Percentiles rank a stretch among this genome's conserved stretches.
phyloP scores from a whole-genome alignment of 2,888 invertebrate genomes.

The Thymelicus lineola region DNA sequence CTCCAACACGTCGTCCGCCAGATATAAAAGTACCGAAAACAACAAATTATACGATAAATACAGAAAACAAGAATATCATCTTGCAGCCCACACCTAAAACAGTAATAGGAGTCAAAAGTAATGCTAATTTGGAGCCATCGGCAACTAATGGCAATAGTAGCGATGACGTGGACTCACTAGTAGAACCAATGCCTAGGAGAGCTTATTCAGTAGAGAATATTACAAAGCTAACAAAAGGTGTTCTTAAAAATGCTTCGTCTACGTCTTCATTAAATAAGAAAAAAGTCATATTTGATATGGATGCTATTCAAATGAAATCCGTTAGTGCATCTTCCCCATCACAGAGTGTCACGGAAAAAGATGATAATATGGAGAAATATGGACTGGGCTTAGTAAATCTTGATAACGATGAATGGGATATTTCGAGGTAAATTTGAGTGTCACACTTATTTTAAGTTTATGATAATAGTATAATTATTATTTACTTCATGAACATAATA shows the following conservation, averaged over 20 bases:
- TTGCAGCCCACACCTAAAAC: background rate
- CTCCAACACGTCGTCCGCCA: constrained; percentile 69
- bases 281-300: constrained; percentile 87
- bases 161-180: constrained; percentile 60
- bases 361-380: constrained; percentile 67
- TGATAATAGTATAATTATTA: no score
- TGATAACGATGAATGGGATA: constrained; percentile 81
- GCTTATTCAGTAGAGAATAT: constrained; percentile 59
- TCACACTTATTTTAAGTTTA: no score
- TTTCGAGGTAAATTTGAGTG: constrained; percentile 74
- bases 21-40: constrained; percentile 1
- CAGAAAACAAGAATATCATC: background rate
- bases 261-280: constrained; percentile 85
- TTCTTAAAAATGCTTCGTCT: constrained; percentile 85
- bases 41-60: background rate
- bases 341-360: constrained; percentile 75
- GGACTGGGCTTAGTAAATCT: constrained; percentile 72
- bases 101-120: constrained; percentile 3
- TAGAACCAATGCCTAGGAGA: constrained; percentile 55
- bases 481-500: no score
- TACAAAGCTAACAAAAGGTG: constrained; percentile 79
- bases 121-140: background rate
- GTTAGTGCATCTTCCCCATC: constrained; percentile 79
- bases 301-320: constrained; percentile 82
- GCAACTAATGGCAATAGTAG: constrained; percentile 54